phyloP scores from a whole-genome alignment of 2,888 invertebrate genomes.

The Molorchus minor region DNA sequence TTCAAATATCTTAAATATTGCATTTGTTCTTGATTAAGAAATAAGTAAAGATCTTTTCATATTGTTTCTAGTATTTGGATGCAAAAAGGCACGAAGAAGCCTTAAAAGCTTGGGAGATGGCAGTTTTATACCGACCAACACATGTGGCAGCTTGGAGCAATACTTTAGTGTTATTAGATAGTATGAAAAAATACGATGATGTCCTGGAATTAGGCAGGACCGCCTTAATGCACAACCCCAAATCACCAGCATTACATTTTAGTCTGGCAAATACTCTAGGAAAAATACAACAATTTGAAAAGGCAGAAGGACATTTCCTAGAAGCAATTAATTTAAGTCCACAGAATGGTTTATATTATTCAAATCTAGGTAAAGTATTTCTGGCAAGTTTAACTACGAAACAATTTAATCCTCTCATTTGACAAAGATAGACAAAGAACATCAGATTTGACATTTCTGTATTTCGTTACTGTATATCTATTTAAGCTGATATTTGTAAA shows the following conservation, averaged over 20 bases:
- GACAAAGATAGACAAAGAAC: too few relatives aligned
- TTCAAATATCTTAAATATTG: too few relatives aligned
- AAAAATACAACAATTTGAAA: constrained; percentile 72
- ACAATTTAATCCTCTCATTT: too few relatives aligned
- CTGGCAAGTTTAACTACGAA: too few relatives aligned
- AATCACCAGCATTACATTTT: constrained; percentile 82
- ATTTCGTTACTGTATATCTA: too few relatives aligned
- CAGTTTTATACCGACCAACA: constrained; percentile 78
- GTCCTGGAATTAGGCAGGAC: constrained; percentile 76
- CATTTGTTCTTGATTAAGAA: too few relatives aligned
- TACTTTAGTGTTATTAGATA: constrained; percentile 84
- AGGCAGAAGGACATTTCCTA: constrained; percentile 84
- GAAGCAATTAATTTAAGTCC: constrained; percentile 74
- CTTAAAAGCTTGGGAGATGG: constrained; percentile 81
- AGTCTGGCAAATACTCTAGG: constrained; percentile 90
- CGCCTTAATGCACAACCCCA: constrained; percentile 76
- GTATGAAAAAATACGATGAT: constrained; percentile 66
- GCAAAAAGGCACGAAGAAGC: constrained; percentile 78
- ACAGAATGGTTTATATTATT: constrained; percentile 81
- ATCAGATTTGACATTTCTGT: too few relatives aligned
- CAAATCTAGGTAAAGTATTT: constrained; percentile 82
- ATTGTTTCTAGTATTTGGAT: constrained; percentile 83
- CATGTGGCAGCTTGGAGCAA: constrained; percentile 94
- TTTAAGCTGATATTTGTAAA: too few relatives aligned
- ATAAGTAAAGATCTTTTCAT: too few relatives aligned